Conservation (phyloP, 2,888 invertebrate genomes). For the Matsumyia berberina region DNA sequence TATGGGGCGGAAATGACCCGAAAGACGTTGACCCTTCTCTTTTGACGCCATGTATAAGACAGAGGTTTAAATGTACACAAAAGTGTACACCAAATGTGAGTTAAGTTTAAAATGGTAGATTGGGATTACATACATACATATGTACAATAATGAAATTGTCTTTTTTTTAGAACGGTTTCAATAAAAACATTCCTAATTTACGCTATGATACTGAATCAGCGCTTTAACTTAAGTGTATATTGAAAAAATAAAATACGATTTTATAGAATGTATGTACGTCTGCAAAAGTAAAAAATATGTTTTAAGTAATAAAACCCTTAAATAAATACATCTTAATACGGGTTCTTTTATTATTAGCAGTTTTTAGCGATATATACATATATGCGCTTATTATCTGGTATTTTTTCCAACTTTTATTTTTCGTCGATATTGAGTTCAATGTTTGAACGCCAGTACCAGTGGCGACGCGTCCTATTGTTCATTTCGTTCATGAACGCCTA, state of each 20-base stretch:
- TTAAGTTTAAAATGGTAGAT: not conserved
- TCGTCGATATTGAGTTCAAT: too few relatives aligned
- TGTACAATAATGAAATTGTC: not conserved
- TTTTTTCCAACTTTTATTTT: too few relatives aligned
- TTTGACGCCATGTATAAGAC: constrained; percentile 86
- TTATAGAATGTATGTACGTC: not conserved
- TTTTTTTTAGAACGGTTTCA: constrained; percentile 77
- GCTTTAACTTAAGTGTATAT: constrained; percentile 23
- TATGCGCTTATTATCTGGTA: too few relatives aligned
- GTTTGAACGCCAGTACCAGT: too few relatives aligned
- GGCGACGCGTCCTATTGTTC: too few relatives aligned
- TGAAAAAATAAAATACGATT: not conserved
- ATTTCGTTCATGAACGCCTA: too few relatives aligned
- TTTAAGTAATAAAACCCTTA: constrained; percentile 16
- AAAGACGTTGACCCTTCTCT: constrained; percentile 86
- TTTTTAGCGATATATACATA: too few relatives aligned
- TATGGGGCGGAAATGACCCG: constrained; percentile 85
- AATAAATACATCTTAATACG: not conserved
- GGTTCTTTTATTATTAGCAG: not conserved
- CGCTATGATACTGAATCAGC: constrained; percentile 48
- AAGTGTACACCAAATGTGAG: constrained; percentile 76
- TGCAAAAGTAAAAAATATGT: not conserved
- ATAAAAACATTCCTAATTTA: constrained; percentile 79
- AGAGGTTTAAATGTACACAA: constrained; percentile 76
- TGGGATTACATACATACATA: not conserved